Percentiles rank a stretch among this genome's conserved stretches.
These are phyloP conservation scores for Yasuhikotakia modesta DNA, from an alignment of 2,797 vertebrate genomes.

Conservation along the genomic window DNA sequence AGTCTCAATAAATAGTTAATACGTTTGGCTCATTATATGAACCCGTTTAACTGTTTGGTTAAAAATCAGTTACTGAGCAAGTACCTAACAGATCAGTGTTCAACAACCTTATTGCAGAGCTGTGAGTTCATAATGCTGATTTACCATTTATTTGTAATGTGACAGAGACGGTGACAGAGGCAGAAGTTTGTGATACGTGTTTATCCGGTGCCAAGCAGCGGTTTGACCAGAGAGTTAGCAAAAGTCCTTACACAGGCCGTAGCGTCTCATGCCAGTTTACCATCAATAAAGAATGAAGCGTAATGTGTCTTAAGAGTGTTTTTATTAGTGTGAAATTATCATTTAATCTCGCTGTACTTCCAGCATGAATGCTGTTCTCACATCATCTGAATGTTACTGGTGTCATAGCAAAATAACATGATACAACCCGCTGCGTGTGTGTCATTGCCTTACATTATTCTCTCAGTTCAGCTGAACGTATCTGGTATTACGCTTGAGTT, in stretches of 20 bases:
- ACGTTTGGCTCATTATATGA: neutral
- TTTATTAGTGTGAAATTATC: neutral
- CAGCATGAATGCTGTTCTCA: neutral
- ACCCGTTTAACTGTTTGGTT: no score
- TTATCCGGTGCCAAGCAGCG: no score
- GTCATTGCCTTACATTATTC: neutral
- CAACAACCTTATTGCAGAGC: no score
- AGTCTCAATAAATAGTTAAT: no score
- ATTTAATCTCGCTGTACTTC: neutral
- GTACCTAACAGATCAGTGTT: no score
- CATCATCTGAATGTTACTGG: neutral
- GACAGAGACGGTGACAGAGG: no score
- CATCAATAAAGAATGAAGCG: constrained; percentile 8
- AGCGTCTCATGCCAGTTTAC: neutral
- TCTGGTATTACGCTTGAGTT: neutral
- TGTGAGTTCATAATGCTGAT: no score
- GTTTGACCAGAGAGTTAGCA: neutral
- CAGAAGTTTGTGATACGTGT: no score
- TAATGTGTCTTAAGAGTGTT: constrained; percentile 4
- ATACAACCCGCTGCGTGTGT: neutral
- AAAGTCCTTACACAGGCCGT: neutral
- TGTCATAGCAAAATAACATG: neutral
- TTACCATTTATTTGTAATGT: no score
- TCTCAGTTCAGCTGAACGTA: neutral
- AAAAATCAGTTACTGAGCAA: no score